Percentiles rank a stretch among this genome's conserved stretches.
Conservation (phyloP, 2,113 vertebrate species). For the Mirza zaza region DNA sequence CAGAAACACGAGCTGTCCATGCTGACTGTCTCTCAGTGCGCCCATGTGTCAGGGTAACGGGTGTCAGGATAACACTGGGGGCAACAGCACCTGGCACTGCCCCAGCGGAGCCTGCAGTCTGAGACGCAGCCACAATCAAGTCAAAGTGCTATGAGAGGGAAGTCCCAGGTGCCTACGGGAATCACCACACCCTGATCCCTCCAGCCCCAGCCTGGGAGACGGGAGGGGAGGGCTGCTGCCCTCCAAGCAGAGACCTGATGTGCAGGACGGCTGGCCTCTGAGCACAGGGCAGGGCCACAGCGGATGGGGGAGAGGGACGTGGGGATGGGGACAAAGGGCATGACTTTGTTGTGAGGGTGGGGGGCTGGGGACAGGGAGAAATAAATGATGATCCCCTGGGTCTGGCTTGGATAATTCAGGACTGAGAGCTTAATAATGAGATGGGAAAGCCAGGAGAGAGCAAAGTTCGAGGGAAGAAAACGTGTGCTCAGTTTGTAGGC, state of each 20-base stretch:
- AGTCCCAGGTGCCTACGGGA: background rate
- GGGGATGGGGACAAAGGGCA: background rate
- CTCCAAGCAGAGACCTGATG: background rate
- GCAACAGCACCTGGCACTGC: background rate
- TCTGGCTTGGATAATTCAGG: background rate
- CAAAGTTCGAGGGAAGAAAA: background rate
- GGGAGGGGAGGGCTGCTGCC: background rate
- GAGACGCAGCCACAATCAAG: background rate
- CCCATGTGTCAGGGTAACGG: too few relatives aligned
- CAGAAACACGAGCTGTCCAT: background rate
- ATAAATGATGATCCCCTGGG: background rate
- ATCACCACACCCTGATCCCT: too few relatives aligned
- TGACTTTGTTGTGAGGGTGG: background rate
- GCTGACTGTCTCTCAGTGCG: background rate
- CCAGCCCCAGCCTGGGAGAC: background rate
- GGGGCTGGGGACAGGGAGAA: background rate
- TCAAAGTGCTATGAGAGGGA: background rate
- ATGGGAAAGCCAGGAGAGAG: background rate
- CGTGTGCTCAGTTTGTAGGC: background rate
- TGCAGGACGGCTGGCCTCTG: background rate
- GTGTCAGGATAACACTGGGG: too few relatives aligned
- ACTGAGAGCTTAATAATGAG: background rate
- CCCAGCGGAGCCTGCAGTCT: background rate
- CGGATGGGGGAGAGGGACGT: fast-evolving
- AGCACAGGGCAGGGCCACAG: too few relatives aligned